Base-by-base conservation (phyloP, 2,797 vertebrate genomes). In the Halcyon chelicuti region DNA sequence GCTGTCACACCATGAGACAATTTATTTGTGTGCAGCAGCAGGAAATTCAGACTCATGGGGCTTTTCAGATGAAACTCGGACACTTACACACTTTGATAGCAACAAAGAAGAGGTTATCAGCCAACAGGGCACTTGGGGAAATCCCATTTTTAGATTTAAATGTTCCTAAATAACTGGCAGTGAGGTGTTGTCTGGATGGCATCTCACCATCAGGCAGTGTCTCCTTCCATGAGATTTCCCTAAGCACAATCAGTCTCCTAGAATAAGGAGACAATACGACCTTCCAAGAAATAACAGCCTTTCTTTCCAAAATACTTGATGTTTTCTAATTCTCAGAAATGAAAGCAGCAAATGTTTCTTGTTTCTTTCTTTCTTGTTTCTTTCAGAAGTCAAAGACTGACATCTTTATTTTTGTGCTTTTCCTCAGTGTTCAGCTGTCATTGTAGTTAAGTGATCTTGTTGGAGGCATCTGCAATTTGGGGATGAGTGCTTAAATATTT, bases 381-480 rank as follows among this genome's bases (percentile, higher is more conserved):
- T 44, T 15, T 2, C 23, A 65, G 70, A 77, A 90, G 83, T 92
- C 93, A 78, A 58, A 79, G 86, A 82, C 47, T 90, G 31, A 54
- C 88, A 68, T 92, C 71, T 87, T 94, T 95, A 82, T 93, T 92
- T 94, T 87, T 55, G 33, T 57, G 12, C 51, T 49, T 89, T 51
- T 93, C 68, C 63, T 96, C 7, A 1, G 26, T 1, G 0, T 73
- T 92, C 82, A 92, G 75, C 58, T 97, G 83, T 95, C 79, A 52
- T 90, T 82, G 81, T 51, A 73, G 57, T 84, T 86, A 94, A 94
- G 74, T 94, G 94, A 95, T 95, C 88, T 94, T 95, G 70, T 71
- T 74, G 80, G 83, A 95, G 52, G 26, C 68, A 86, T 84, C 62
- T 90, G 63, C 40, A 90, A 29, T 86, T 68, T 93, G 37, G 57